phyloP scores from a whole-genome alignment of 1,140 invertebrate species.

The Drosophila ogumai region DNA sequence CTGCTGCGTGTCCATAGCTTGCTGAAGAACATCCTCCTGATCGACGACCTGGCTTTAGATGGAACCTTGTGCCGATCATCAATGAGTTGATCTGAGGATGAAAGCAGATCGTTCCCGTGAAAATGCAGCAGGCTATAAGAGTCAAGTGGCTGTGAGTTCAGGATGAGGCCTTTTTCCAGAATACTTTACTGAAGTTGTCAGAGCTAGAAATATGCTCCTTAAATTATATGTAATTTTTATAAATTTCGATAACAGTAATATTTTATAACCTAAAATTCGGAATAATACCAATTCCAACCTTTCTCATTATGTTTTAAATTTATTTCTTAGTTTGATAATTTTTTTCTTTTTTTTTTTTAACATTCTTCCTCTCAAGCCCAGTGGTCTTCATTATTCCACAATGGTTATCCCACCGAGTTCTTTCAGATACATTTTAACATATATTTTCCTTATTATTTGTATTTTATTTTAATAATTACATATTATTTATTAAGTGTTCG shows the following conservation, averaged over 20 bases:
- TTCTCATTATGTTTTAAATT: no score
- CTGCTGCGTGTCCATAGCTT: slow-evolving; percentile 5
- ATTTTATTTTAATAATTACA: slow-evolving; percentile 31
- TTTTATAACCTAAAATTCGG: no score
- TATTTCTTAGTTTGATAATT: no score
- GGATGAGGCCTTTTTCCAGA: not conserved
- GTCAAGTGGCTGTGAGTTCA: not conserved
- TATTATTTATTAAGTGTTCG: slow-evolving; percentile 58
- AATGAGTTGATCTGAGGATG: not conserved
- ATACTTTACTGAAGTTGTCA: not conserved
- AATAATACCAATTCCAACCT: no score
- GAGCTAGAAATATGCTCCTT: no score
- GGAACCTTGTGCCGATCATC: not conserved
- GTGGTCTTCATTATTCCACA: no score
- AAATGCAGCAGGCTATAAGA: not conserved
- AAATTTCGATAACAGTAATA: not conserved
- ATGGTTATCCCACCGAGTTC: no score
- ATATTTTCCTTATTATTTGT: slow-evolving; percentile 2
- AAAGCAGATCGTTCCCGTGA: not conserved
- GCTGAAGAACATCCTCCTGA: slow-evolving; percentile 7
- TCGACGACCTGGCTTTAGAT: slow-evolving; percentile 8
- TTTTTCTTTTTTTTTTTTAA: no score
- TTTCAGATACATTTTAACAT: not conserved
- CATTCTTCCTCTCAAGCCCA: no score
- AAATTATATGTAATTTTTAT: slow-evolving; percentile 5